A percentile compares a stretch with the other conserved stretches of the same genome.
phyloP scores from a whole-genome alignment of 1,140 invertebrate species.

The Solenopsis fugax region DNA sequence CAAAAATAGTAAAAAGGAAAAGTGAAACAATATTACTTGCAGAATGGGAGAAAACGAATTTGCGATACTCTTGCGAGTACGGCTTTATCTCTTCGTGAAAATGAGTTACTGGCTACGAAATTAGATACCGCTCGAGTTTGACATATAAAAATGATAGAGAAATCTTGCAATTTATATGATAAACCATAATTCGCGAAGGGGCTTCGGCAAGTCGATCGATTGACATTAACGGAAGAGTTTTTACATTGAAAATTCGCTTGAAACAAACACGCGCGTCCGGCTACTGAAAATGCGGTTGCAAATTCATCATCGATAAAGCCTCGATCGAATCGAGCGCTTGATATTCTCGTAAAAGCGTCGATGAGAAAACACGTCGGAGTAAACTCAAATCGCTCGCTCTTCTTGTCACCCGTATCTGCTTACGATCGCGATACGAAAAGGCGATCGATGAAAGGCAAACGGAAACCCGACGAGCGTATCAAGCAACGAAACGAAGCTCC shows the following conservation, averaged over 20 bases:
- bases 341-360: background rate
- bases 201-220: background rate
- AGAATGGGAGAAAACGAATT: background rate
- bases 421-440: conserved; percentile 16
- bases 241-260: background rate
- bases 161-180: conserved; percentile 17
- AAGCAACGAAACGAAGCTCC: conserved; percentile 17
- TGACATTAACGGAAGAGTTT: conserved; percentile 13
- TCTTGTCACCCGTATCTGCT: conserved; percentile 10
- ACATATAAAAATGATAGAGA: conserved; percentile 20
- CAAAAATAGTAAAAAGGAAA: background rate
- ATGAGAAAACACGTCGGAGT: conserved; percentile 12
- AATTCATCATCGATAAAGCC: background rate
- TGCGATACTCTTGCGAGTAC: background rate
- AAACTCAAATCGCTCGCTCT: conserved; percentile 14
- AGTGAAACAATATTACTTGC: conserved; percentile 14
- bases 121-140: conserved; percentile 13
- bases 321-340: background rate
- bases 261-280: background rate
- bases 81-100: conserved; percentile 15
- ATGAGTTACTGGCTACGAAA: conserved; percentile 15
- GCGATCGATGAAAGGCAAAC: background rate
- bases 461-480: background rate
- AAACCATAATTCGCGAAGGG: background rate
- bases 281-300: background rate